Percentiles rank a stretch among this genome's conserved stretches.
Conservation (phyloP, 1,140 invertebrate genomes). For the Neelides sp. region DNA sequence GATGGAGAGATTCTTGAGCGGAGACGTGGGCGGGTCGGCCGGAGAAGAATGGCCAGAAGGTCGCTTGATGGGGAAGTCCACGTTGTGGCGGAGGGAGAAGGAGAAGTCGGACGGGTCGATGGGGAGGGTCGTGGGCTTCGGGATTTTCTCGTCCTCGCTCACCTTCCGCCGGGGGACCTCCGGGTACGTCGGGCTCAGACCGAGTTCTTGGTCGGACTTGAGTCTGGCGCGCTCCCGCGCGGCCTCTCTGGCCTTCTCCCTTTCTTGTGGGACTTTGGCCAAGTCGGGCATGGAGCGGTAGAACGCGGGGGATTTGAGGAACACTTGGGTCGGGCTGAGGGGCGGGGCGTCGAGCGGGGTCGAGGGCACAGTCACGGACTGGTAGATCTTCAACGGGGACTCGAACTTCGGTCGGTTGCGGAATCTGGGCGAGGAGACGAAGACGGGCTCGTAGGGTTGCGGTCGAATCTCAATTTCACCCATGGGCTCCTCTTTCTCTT, state of each 20-base stretch:
- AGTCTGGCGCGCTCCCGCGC: slow-evolving; percentile 52
- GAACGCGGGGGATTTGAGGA: slow-evolving; percentile 19
- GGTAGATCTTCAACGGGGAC: slow-evolving; percentile 18
- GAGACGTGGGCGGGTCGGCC: background rate
- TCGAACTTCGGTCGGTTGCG: slow-evolving; percentile 25
- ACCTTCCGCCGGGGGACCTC: slow-evolving; percentile 41
- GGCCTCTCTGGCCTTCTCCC: slow-evolving; percentile 45
- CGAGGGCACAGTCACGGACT: slow-evolving; percentile 24
- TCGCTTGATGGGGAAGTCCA: slow-evolving; percentile 23
- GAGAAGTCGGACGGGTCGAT: background rate
- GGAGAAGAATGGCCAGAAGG: slow-evolving; percentile 16
- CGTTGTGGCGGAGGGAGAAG: slow-evolving; percentile 16
- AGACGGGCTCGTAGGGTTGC: slow-evolving; percentile 21
- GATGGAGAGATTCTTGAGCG: background rate
- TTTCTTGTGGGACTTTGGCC: slow-evolving; percentile 39
- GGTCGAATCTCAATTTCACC: slow-evolving; percentile 1
- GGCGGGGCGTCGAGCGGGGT: slow-evolving; percentile 20
- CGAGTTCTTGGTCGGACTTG: slow-evolving; percentile 57
- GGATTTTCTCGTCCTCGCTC: slow-evolving; percentile 19
- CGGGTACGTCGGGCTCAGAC: slow-evolving; percentile 55
- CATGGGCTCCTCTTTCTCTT: background rate
- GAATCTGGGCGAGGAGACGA: slow-evolving; percentile 21
- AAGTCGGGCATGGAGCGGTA: slow-evolving; percentile 29
- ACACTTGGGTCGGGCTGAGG: background rate
- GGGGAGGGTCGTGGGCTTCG: background rate